Conservation (phyloP, 35 echinoderm and acorn worm species). For the Lytechinus variegatus region DNA sequence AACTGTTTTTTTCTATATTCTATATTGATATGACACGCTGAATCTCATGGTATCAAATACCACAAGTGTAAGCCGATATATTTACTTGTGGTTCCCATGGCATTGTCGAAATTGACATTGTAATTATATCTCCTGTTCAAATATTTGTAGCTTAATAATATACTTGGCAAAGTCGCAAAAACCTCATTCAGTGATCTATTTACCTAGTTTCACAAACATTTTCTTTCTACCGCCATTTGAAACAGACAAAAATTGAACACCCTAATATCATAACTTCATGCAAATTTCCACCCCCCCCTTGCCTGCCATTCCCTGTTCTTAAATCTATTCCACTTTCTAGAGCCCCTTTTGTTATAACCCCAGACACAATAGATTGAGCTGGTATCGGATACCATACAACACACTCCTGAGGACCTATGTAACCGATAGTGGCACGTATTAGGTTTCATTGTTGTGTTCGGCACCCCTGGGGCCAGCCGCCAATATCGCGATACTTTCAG, state of each 20-base stretch:
- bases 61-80: background rate
- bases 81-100: background rate
- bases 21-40: no score
- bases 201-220: background rate
- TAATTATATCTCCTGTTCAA: background rate
- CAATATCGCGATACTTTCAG: background rate
- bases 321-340: background rate
- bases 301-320: background rate
- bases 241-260: no score
- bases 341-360: background rate
- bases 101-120: background rate
- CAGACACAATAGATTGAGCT: constrained; percentile 18
- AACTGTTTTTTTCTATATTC: no score
- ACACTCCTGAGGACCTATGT: background rate
- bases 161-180: background rate
- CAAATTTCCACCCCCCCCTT: background rate
- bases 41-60: background rate
- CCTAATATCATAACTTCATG: no score
- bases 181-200: background rate
- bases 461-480: background rate
- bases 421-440: background rate
- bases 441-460: background rate
- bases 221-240: background rate
- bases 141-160: no score
- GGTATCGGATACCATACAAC: background rate